These are phyloP conservation scores for Drosophila imparisetae DNA, from an alignment of 2,888 invertebrate genomes.

Conservation along the genomic window DNA sequence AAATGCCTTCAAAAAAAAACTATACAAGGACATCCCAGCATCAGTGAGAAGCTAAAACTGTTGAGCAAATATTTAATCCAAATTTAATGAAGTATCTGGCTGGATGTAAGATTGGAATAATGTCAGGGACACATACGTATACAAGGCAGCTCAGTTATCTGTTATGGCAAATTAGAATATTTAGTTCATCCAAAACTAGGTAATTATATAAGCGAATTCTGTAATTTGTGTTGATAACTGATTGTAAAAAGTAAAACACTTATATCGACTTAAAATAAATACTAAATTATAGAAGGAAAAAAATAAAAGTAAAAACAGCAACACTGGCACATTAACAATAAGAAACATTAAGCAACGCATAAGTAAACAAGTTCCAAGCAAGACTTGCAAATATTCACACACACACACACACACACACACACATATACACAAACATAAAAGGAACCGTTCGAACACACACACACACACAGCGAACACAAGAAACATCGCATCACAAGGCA, in stretches of 20 bases:
- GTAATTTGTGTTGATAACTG: slow-evolving; percentile 32
- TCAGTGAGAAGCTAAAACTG: not conserved
- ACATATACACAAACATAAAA: not conserved
- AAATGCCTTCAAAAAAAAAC: not conserved
- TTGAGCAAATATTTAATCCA: not conserved
- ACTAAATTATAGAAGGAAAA: slow-evolving; percentile 11
- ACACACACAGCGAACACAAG: not conserved
- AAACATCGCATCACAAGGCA: slow-evolving; percentile 32
- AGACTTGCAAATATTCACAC: slow-evolving; percentile 49
- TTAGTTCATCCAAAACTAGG: slow-evolving; percentile 20
- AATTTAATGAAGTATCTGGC: not conserved
- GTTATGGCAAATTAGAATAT: slow-evolving; percentile 17
- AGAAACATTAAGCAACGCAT: slow-evolving; percentile 47
- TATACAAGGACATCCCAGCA: not conserved
- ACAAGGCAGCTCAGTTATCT: slow-evolving; percentile 12
- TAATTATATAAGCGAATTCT: slow-evolving; percentile 14
- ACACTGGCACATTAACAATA: slow-evolving; percentile 44
- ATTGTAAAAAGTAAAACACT: slow-evolving; percentile 41
- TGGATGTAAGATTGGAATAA: not conserved
- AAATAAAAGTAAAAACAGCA: slow-evolving; percentile 12
- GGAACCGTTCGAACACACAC: slow-evolving; percentile 8
- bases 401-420: not conserved
- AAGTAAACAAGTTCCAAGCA: slow-evolving; percentile 69
- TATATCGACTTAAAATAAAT: slow-evolving; percentile 51
- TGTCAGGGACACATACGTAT: not conserved